Conservation (phyloP, 2,113 vertebrate genomes). For the Athene noctua region DNA sequence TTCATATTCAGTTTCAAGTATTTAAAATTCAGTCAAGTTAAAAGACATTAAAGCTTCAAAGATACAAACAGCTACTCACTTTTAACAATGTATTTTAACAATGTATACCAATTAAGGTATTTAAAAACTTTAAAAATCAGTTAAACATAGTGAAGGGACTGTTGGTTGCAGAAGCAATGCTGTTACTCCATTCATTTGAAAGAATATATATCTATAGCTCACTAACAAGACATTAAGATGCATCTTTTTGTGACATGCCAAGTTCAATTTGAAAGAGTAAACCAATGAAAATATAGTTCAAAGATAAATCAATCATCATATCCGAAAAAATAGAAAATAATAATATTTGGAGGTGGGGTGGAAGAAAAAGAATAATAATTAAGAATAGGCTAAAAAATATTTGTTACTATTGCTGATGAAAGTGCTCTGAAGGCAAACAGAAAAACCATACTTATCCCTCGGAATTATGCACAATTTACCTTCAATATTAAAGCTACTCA, state of each 20-base stretch:
- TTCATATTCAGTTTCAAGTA: neutral
- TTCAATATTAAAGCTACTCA: conserved; percentile 91
- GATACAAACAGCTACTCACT: neutral
- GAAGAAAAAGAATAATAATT: neutral
- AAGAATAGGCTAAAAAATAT: neutral
- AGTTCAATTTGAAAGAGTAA: neutral
- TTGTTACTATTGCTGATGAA: neutral
- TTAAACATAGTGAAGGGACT: neutral
- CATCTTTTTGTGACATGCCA: neutral
- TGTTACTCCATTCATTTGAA: neutral
- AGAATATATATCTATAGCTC: neutral
- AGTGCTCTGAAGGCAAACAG: neutral
- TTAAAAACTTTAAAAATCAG: neutral
- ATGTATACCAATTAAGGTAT: neutral
- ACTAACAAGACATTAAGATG: neutral
- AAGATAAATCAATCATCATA: neutral
- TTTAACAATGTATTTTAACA: neutral
- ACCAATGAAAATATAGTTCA: neutral
- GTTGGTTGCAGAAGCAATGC: neutral
- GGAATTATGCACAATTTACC: conserved; percentile 72
- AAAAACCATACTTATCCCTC: neutral
- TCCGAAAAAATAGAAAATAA: neutral
- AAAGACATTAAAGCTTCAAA: neutral
- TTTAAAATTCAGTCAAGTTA: neutral
- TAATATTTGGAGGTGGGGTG: neutral